These are phyloP conservation scores for Microcebus murinus DNA, from an alignment of 2,113 vertebrate genomes.

Conservation along the genomic window DNA sequence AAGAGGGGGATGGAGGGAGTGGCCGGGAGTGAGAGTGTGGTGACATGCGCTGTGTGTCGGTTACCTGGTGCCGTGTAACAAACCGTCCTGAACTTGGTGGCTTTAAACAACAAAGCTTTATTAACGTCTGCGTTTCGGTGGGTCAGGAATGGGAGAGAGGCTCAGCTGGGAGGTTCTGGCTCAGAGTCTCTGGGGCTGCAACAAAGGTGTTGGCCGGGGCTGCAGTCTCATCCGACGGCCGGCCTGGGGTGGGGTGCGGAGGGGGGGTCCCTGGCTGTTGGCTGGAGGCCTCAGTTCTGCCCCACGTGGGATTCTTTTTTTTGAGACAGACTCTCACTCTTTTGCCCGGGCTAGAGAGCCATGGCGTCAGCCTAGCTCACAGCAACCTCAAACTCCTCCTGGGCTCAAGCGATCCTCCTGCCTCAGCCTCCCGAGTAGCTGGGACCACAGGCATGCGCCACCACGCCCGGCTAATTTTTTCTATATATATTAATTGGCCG, in stretches of 20 bases:
- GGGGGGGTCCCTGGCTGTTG: background rate
- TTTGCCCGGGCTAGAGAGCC: too few relatives aligned
- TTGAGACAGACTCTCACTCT: too few relatives aligned
- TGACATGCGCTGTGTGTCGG: rapidly evolving
- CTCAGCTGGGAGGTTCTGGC: background rate
- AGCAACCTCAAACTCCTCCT: too few relatives aligned
- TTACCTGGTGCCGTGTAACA: rapidly evolving
- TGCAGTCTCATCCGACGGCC: background rate
- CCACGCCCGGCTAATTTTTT: too few relatives aligned
- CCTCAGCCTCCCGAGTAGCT: too few relatives aligned
- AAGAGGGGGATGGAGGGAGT: background rate
- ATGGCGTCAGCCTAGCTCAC: too few relatives aligned
- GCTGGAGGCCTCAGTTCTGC: background rate
- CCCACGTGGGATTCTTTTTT: too few relatives aligned
- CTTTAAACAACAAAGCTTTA: too few relatives aligned
- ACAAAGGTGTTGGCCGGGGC: rapidly evolving
- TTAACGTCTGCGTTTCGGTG: background rate
- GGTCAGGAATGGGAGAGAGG: rapidly evolving
- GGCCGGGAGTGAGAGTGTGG: background rate
- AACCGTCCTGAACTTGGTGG: rapidly evolving
- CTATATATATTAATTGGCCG: too few relatives aligned
- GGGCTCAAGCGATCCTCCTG: too few relatives aligned
- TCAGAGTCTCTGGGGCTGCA: background rate
- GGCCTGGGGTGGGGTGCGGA: background rate
- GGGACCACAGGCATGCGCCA: too few relatives aligned